phyloP scores from a whole-genome alignment of 2,797 vertebrate species.

The Pteronotus mesoamericanus region DNA sequence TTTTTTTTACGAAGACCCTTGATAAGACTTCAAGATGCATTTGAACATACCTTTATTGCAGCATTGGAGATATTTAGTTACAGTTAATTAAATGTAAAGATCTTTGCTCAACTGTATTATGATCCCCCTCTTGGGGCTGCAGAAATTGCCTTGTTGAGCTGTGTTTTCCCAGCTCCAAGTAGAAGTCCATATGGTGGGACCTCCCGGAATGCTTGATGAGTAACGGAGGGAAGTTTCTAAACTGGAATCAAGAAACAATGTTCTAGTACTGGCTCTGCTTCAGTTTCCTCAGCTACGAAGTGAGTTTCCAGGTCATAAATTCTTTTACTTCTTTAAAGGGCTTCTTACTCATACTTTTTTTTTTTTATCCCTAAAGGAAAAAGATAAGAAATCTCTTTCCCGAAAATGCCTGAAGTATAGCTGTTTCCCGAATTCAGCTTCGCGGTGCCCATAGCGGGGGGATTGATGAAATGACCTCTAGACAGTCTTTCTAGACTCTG shows the following conservation, averaged over 20 bases:
- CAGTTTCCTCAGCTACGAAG: conserved; percentile 25
- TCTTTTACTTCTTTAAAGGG: conserved; percentile 4
- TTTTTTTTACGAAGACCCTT: not conserved
- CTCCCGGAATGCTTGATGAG: not conserved
- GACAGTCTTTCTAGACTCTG: not conserved
- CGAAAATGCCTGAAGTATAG: not conserved
- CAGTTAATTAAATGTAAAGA: not conserved
- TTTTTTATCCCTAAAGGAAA: not conserved
- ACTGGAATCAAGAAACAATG: not conserved
- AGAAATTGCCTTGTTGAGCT: not conserved
- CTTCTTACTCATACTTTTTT: not conserved
- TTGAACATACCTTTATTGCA: not conserved
- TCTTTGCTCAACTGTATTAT: not conserved
- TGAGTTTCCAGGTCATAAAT: not conserved
- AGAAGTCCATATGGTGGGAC: not conserved
- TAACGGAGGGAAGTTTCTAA: not conserved
- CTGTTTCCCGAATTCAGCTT: not conserved
- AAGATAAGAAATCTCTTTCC: not conserved
- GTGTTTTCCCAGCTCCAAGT: not conserved
- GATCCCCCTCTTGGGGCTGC: not conserved
- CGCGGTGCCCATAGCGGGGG: no score
- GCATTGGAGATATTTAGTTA: not conserved
- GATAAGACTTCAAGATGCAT: not conserved
- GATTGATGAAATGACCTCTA: not conserved
- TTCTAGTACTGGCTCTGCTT: not conserved